Base-by-base conservation (phyloP, 53 echinoderm and acorn worm genomes). In the Astropecten irregularis region DNA sequence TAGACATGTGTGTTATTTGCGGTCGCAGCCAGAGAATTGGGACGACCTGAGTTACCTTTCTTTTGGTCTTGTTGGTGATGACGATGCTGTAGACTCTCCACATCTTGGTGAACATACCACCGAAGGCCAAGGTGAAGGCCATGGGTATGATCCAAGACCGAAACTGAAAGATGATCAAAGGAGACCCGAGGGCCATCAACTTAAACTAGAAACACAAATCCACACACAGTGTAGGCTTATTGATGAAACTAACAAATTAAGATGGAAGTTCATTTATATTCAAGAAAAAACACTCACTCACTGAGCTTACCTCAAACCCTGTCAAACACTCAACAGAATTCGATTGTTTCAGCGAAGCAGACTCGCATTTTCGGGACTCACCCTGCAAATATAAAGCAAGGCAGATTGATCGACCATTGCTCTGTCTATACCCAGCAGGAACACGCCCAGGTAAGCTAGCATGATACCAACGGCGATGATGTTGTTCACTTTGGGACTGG, bases 21-120 rank as follows among this genome's bases (percentile, higher is more conserved):
- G n/a, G n/a, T n/a, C n/a, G n/a, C n/a, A n/a, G n/a, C n/a, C n/a
- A n/a, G n/a, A n/a, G n/a, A n/a, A n/a, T n/a, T n/a, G n/a, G n/a
- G n/a, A n/a, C n/a, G n/a, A n/a, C n/a, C n/a, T n/a, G n/a, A n/a
- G 9, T 0, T 58, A 83, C 83, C 83, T 83, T 83, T 58, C 69
- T 69, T 66, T 83, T 89, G 1, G 92, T 92, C n/a, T 89, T 92
- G 69, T 91, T 89, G 37, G 85, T 55, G 3, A 95, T 95, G 27
- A 95, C 91, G 59, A 95, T 95, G 32, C 76, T 95, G 59, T 95
- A 93, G 0, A 93, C 94, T 18, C 94, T 40, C 94, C 94, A 93
- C 94, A 93, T 93, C 66, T 93, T 93, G 15, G 94, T 93, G 42
- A 93, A 93, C 94, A 93, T 93, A 20, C 88, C 94, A 29, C 94